Evolutionary conservation across 2,888 invertebrate genomes (phyloP).

Genomic region (Periphyllus acericola): DNA sequence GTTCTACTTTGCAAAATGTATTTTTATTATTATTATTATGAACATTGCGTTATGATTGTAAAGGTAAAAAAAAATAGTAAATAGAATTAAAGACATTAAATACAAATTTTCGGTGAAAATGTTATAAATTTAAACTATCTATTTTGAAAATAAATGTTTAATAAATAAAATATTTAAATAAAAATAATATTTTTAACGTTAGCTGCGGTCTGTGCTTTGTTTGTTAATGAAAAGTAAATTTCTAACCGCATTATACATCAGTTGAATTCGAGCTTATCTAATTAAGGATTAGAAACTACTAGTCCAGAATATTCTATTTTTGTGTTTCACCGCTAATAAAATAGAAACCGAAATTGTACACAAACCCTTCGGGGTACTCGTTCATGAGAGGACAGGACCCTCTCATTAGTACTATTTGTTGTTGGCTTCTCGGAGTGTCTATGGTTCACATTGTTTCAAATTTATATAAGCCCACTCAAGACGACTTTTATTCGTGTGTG

Average conservation of each 20-base stretch:
- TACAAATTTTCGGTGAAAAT: no score
- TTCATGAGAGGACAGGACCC: conserved; percentile 6
- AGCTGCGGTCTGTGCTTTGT: no score
- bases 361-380: conserved; percentile 9
- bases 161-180: no score
- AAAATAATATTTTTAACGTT: no score
- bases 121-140: no score
- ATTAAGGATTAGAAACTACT: background rate
- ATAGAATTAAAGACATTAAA: no score
- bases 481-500: conserved; percentile 34
- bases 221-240: background rate
- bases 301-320: conserved; percentile 7
- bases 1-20: no score
- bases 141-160: no score
- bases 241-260: background rate
- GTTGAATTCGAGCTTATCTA: background rate
- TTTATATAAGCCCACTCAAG: conserved; percentile 38
- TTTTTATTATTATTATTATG: no score
- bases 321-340: background rate
- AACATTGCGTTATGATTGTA: no score
- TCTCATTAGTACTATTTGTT: conserved; percentile 55
- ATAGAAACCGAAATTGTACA: conserved; percentile 23
- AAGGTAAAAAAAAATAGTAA: no score
- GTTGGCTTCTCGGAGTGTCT: conserved; percentile 14
- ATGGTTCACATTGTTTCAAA: conserved; percentile 29